A percentile compares a stretch with the other conserved stretches of the same genome.
Evolutionary conservation across 92 coral and sea anemone genomes (phyloP).

Genomic region (Epizoanthus stellaris): DNA sequence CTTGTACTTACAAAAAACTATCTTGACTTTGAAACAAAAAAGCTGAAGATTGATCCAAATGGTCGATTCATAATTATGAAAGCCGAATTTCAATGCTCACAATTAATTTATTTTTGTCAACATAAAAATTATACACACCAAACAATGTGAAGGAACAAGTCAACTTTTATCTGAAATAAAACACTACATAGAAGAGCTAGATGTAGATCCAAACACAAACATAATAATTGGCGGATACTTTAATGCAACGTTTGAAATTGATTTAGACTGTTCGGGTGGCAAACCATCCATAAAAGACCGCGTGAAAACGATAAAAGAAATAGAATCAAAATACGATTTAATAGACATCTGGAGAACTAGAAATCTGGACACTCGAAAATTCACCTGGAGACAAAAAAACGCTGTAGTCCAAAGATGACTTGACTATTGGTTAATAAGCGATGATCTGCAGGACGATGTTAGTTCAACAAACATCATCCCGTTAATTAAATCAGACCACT

Average conservation of each 20-base stretch:
- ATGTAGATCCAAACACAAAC: slow-evolving; percentile 14
- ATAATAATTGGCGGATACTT: slow-evolving; percentile 47
- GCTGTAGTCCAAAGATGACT: slow-evolving; percentile 42
- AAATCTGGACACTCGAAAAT: slow-evolving; percentile 44
- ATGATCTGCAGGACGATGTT: slow-evolving; percentile 30
- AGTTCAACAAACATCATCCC: too few species aligned
- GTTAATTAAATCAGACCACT: too few species aligned
- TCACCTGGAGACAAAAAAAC: slow-evolving; percentile 49
- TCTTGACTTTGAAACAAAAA: too few species aligned
- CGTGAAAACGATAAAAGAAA: background rate
- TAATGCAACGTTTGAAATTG: slow-evolving; percentile 35
- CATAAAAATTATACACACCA: slow-evolving; percentile 49
- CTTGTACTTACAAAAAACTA: too few species aligned
- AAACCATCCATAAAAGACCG: too few species aligned
- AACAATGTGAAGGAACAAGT: slow-evolving; percentile 23
- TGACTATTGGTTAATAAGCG: slow-evolving; percentile 49
- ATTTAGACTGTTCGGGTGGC: too few species aligned
- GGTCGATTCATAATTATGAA: too few species aligned
- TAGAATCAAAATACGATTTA: slow-evolving; percentile 24
- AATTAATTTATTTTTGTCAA: slow-evolving; percentile 36
- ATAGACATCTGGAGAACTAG: slow-evolving; percentile 43
- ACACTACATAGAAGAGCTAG: slow-evolving; percentile 18
- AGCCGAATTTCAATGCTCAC: background rate
- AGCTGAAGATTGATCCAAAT: background rate
- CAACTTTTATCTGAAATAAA: slow-evolving; percentile 25